These are phyloP conservation scores for Nemopilema nomurai DNA, from an alignment of 30 jellyfish, hydroid and myxozoan genomes.

Conservation along the genomic window DNA sequence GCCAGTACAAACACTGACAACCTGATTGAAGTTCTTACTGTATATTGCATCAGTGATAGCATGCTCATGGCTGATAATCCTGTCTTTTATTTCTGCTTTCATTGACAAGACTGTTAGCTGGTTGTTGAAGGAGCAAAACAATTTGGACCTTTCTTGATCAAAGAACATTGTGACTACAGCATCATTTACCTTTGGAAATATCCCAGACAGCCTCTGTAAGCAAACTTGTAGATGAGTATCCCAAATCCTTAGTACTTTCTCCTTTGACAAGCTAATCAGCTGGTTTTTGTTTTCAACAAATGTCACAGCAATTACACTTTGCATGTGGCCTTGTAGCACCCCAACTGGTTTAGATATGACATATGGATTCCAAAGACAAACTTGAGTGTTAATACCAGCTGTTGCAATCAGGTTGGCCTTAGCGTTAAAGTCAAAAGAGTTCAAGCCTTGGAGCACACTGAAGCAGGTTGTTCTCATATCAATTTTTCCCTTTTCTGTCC, in stretches of 20 bases:
- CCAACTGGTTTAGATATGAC: slow-evolving; percentile 95
- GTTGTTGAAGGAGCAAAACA: slow-evolving; percentile 74
- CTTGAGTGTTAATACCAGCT: slow-evolving; percentile 91
- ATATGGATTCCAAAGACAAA: slow-evolving; percentile 97
- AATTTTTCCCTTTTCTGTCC: slow-evolving; percentile 76
- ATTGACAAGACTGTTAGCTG: slow-evolving; percentile 64
- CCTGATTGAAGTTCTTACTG: slow-evolving; percentile 67
- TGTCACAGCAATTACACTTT: slow-evolving; percentile 73
- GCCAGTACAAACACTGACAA: slow-evolving; percentile 88
- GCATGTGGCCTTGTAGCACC: slow-evolving; percentile 92
- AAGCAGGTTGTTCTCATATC: slow-evolving; percentile 73
- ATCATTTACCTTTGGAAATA: slow-evolving; percentile 81
- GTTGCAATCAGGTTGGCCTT: slow-evolving; percentile 87
- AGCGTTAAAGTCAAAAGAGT: slow-evolving; percentile 87
- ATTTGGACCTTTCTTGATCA: slow-evolving; percentile 68
- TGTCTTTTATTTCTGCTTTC: slow-evolving; percentile 78
- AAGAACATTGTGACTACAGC: slow-evolving; percentile 71
- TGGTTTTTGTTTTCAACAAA: slow-evolving; percentile 73
- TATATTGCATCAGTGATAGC: slow-evolving; percentile 84
- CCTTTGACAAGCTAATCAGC: slow-evolving; percentile 90
- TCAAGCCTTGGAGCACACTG: slow-evolving; percentile 81
- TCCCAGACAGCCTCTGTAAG: slow-evolving; percentile 87
- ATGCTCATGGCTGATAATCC: slow-evolving; percentile 73
- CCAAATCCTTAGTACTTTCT: slow-evolving; percentile 89
- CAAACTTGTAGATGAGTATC: slow-evolving; percentile 96